Evolutionary conservation across 2,113 vertebrate genomes (phyloP).

Genomic region (Eretmochelys imbricata): DNA sequence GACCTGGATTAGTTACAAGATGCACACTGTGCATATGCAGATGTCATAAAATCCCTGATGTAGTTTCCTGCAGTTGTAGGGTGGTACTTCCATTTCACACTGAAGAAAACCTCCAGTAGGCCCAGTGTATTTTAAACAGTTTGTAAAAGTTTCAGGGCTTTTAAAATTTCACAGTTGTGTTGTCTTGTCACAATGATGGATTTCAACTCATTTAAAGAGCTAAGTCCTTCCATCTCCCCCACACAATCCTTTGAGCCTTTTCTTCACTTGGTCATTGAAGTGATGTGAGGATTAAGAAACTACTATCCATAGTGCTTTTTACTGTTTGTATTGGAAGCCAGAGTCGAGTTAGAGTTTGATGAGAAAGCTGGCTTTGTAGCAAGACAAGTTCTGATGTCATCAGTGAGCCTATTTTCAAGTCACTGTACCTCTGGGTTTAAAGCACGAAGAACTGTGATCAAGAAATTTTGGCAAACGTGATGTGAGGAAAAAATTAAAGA

Average conservation of each 20-base stretch:
- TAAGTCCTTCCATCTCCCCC: background rate
- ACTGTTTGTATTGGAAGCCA: conserved; percentile 2
- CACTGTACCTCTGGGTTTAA: background rate
- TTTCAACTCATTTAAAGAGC: too few species aligned
- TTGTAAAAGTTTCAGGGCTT: conserved; percentile 16
- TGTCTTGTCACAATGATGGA: too few species aligned
- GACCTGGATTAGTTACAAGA: background rate
- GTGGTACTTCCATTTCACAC: background rate
- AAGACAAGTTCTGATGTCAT: conserved; percentile 30
- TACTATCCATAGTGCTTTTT: conserved; percentile 23
- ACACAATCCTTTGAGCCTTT: background rate
- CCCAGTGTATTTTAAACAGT: background rate
- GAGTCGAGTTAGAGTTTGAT: background rate
- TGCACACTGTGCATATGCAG: rapidly evolving
- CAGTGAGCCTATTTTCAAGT: conserved; percentile 15
- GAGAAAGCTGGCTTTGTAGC: background rate
- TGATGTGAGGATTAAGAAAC: background rate
- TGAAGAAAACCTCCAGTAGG: background rate
- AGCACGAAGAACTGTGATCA: background rate
- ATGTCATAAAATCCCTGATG: background rate
- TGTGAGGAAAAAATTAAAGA: background rate
- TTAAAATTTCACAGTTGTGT: conserved; percentile 2
- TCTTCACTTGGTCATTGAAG: background rate
- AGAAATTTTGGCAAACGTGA: background rate
- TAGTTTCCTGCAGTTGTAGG: background rate